phyloP scores from a whole-genome alignment of 92 coral and sea anemone genomes.

The Anthopleura xanthogrammica region DNA sequence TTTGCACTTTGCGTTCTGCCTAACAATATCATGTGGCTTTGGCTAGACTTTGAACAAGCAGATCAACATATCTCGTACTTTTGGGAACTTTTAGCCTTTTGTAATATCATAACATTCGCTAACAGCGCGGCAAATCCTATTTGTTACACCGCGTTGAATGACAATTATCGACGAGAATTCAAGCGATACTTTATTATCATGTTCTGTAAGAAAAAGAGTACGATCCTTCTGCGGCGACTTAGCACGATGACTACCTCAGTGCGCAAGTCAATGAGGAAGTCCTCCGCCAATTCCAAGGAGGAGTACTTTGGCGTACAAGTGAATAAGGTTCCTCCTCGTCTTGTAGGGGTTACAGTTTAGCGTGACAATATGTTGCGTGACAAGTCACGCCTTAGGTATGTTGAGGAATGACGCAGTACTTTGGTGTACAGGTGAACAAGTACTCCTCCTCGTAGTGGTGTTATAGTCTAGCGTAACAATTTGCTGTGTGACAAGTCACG shows the following conservation, averaged over 20 bases:
- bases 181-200: conserved; percentile 28
- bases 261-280: conserved; percentile 5
- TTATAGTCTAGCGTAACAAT: not conserved
- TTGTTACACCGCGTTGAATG: conserved; percentile 78
- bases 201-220: conserved; percentile 11
- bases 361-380: too few relatives aligned
- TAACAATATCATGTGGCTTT: conserved; percentile 88
- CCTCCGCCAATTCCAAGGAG: not conserved
- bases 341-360: not conserved
- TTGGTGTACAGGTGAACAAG: not conserved
- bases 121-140: conserved; percentile 97
- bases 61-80: conserved; percentile 56
- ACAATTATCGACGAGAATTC: conserved; percentile 75
- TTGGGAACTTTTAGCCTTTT: conserved; percentile 86
- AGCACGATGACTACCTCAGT: conserved; percentile 26
- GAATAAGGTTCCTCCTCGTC: not conserved
- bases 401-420: not conserved
- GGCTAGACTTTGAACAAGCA: conserved; percentile 91
- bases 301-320: not conserved
- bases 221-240: not conserved
- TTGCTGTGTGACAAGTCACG: too few relatives aligned
- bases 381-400: too few relatives aligned
- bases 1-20: conserved; percentile 90
- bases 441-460: not conserved
- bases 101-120: conserved; percentile 82